phyloP scores from a whole-genome alignment of 2,888 invertebrate species.

The Drosophila macrothrix region DNA sequence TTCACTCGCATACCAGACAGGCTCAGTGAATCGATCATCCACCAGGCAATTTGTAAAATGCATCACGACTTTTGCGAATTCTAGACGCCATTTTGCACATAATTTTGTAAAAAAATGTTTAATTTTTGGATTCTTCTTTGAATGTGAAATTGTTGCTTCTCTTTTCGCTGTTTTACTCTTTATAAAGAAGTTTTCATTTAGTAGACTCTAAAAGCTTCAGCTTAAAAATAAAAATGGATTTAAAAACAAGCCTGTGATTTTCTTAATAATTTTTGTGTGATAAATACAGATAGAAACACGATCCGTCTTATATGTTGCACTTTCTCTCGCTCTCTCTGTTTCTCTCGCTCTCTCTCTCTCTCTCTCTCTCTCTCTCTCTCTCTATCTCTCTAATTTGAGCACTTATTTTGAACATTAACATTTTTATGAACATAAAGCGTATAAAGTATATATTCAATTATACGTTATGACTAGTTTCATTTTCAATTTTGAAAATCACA shows the following conservation, averaged over 20 bases:
- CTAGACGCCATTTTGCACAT: background rate
- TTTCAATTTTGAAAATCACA: conserved; percentile 41
- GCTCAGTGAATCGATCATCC: conserved; percentile 51
- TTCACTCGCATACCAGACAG: conserved; percentile 31
- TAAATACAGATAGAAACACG: background rate
- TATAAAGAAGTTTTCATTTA: background rate
- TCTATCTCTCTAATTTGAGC: background rate
- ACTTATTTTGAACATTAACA: background rate
- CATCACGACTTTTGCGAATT: background rate
- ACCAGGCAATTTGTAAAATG: conserved; percentile 10
- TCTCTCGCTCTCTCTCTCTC: too few species aligned
- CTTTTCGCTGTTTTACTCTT: background rate
- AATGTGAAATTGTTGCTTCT: background rate
- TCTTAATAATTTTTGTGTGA: background rate
- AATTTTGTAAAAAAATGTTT: background rate
- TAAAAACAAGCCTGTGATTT: background rate
- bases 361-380: background rate
- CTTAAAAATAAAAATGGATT: background rate
- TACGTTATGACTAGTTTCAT: conserved; percentile 5
- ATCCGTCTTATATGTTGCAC: background rate
- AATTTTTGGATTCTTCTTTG: background rate
- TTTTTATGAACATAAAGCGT: conserved; percentile 2
- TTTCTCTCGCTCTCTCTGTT: background rate
- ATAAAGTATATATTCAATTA: conserved; percentile 23
- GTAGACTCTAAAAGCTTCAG: background rate